Base-by-base conservation (phyloP, 2,888 invertebrate genomes). In the Drosophila ezoana region DNA sequence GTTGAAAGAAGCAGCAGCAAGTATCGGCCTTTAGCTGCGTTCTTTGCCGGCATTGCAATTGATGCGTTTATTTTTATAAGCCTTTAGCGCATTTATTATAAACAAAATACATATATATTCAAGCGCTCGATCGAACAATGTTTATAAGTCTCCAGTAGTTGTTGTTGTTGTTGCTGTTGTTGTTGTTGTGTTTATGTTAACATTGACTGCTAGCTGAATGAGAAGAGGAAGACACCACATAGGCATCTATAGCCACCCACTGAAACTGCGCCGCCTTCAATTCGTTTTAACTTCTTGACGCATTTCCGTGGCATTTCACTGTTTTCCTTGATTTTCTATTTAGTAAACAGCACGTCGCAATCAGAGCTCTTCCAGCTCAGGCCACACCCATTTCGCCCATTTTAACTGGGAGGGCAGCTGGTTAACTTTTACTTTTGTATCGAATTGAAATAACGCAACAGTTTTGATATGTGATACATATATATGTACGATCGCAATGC, bases 31-130 rank as follows among this genome's bases (percentile, higher is more conserved):
- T 65, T 18, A 11, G 28, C 41, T 54, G 75, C 71, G 57, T 53
- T 60, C 52, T 54, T 72, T 45, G 71, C 44, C 54, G 44, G 58
- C 62, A 58, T 56, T 78, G 81, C 81, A 77, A 68, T 68, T 62
- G 75, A 75, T 71, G 81, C 75, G 83, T 83, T 83, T 83, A 83
- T 88, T 88, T 83, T 83, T 88, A 77, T 78, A 81, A 77, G 76
- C 53, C 88, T 59, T 37, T 44, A 44, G 69, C 45, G 72, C 89
- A 88, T 89, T 89, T 83, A 83, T 83, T 88, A 84, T 89, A 83
- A 83, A 83, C 83, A 83, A 68, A 72, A 59, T 67, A 59, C 49
- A 59, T 67, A 59, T 53, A 59, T 48, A 58, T 72, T 65, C 60
- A 65, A 76, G 60, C 77, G 72, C 16, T 58, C 43, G 38, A 40